These are phyloP conservation scores for Clamator glandarius DNA, from an alignment of 2,797 vertebrate species.

Conservation along the genomic window DNA sequence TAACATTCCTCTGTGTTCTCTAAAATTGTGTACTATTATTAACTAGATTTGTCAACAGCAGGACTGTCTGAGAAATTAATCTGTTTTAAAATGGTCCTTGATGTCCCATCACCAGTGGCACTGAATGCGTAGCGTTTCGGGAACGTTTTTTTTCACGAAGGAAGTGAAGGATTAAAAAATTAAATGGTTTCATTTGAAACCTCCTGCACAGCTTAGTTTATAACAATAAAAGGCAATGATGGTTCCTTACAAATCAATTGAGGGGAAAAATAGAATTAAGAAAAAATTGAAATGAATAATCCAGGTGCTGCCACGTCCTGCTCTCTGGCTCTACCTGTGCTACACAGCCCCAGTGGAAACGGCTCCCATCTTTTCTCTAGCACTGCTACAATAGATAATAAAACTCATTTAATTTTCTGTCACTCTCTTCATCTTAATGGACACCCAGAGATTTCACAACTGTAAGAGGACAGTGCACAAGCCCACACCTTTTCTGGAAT, in stretches of 20 bases:
- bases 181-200: slow-evolving; percentile 26
- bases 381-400: neutral
- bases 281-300: neutral
- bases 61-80: neutral
- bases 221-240: slow-evolving; percentile 11
- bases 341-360: neutral
- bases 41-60: slow-evolving; percentile 21
- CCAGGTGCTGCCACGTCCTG: neutral
- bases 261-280: neutral
- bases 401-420: neutral
- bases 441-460: neutral
- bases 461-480: neutral
- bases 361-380: neutral
- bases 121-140: neutral
- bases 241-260: neutral
- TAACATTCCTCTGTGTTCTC: neutral
- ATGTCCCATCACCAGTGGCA: neutral
- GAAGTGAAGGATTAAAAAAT: slow-evolving; percentile 21
- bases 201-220: neutral
- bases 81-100: neutral
- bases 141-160: neutral
- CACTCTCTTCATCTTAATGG: slow-evolving; percentile 15
- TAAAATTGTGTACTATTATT: neutral
- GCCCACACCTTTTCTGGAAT: neutral
- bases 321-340: neutral